Base-by-base conservation (phyloP, 2,888 invertebrate genomes). In the Matsumyia berberina region DNA sequence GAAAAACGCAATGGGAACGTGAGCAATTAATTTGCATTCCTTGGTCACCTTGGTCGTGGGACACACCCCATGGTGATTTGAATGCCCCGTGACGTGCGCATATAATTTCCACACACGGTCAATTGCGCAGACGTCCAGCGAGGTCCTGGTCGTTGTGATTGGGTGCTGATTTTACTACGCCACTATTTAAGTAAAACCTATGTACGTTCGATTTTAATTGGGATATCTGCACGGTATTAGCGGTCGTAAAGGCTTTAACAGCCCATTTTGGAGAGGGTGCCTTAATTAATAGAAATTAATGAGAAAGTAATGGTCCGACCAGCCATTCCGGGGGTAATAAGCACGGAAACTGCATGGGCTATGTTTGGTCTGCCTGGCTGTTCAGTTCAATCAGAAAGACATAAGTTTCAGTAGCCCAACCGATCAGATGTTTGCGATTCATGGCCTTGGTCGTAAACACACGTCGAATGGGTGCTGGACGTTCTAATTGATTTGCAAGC, bases 1-100 rank as follows among this genome's bases (percentile, higher is more conserved):
- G 31, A 11, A 6, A n/a, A 19, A 44, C 49, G 58, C 51, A 35
- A 49, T 58, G 57, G 19, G 15, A 46, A 53, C 49, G 49, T 8
- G 31, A 46, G 12, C 55, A 60, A 69, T 69, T 69, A 78, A 70
- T 72, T 72, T 51, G 29, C 49, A 66, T 53, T 37, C 35, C 33
- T 58, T 44, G 57, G 58, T 37, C n/a, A 57, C 31, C 24, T 57
- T 39, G 66, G 17, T 42, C 33, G 53, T 73, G 55, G 66, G 12
- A 66, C 72, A 53, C 46, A 49, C 66, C 64, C 66, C 66, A 51
- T 66, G 66, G 46, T 31, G 73, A 31, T 62, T 44, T 44, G 29
- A 78, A 24, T 51, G n/a, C 24, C 33, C 19, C 35, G n/a, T 9
- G 64, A 39, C 39, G 53, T 15, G 11, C 33, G 12, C 3, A 15